Base-by-base conservation (phyloP, 2,113 vertebrate genomes). In the Manacus vitellinus region DNA sequence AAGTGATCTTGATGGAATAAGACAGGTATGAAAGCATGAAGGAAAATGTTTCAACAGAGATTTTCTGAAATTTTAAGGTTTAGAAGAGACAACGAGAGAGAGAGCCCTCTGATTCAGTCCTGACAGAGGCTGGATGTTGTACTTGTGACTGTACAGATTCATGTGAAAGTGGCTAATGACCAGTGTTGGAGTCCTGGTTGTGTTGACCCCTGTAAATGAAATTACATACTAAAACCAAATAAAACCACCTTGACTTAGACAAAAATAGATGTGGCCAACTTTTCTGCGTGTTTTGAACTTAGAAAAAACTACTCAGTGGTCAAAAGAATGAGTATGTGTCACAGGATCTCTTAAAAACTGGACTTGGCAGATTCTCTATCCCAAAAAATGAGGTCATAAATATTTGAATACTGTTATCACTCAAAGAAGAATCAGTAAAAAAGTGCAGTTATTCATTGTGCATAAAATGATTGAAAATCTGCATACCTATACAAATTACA, bases 41-140 rank as follows among this genome's bases (percentile, higher is more conserved):
- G 77, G 28, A 67, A 81, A 86, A 68, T 55, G 28, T 76, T 95
- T 46, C 31, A 94, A 6, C 61, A 30, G 22, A 54, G 78, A 74
- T 92, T 89, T 96, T 47, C n/a, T 88, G 61, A 94, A 97, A 89
- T 68, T 88, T 84, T 88, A 63, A 95, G 84, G 28, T 55, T 88
- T 82, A 59, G 63, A 59, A 85, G 66, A 81, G 9, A 77, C n/a
- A 76, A n/a, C 25, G 30, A 65, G 13, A 75, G 47, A 72, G 24
- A 39, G 15, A 23, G 4, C 6, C 78, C 80, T 93, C 27, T 73
- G 51, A 90, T 72, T 89, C 70, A 93, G 1, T 46, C 27, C 33
- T 62, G 63, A 52, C n/a, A 87, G 41, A 43, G 9, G 18, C 21
- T 83, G 25, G 12, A 9, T 82, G 2, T 67, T 75, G 4, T 27